These are phyloP conservation scores for Nymphalis urticae DNA, from an alignment of 2,888 invertebrate species.

Conservation along the genomic window DNA sequence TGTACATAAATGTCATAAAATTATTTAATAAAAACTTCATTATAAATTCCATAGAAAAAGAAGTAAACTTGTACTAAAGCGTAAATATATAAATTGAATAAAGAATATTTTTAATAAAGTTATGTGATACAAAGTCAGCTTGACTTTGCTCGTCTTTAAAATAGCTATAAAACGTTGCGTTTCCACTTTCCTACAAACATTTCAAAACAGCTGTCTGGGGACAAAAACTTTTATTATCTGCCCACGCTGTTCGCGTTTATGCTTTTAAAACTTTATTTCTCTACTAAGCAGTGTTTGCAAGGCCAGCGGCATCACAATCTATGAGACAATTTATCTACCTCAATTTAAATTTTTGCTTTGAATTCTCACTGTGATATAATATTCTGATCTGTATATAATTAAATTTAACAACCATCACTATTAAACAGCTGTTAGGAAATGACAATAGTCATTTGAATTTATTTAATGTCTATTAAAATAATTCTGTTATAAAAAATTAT, in stretches of 20 bases:
- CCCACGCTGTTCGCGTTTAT: slow-evolving; percentile 45
- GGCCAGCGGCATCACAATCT: slow-evolving; percentile 30
- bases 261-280: slow-evolving; percentile 58
- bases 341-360: slow-evolving; percentile 23
- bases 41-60: background rate
- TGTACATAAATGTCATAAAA: too few species aligned
- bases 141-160: slow-evolving; percentile 26
- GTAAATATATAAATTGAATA: slow-evolving; percentile 5
- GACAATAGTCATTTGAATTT: too few species aligned
- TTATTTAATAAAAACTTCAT: too few species aligned
- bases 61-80: background rate
- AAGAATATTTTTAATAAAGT: slow-evolving; percentile 19
- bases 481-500: too few species aligned
- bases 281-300: slow-evolving; percentile 47
- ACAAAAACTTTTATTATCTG: slow-evolving; percentile 61
- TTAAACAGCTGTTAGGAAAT: too few species aligned
- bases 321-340: slow-evolving; percentile 24
- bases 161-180: slow-evolving; percentile 34
- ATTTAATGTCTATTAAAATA: too few species aligned
- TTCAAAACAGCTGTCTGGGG: slow-evolving; percentile 40
- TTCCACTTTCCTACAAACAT: slow-evolving; percentile 36
- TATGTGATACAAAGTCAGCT: slow-evolving; percentile 14
- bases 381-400: background rate
- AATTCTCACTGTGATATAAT: background rate
- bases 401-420: too few species aligned